Base-by-base conservation (phyloP, 2,888 invertebrate genomes). In the Pheosia gnoma region DNA sequence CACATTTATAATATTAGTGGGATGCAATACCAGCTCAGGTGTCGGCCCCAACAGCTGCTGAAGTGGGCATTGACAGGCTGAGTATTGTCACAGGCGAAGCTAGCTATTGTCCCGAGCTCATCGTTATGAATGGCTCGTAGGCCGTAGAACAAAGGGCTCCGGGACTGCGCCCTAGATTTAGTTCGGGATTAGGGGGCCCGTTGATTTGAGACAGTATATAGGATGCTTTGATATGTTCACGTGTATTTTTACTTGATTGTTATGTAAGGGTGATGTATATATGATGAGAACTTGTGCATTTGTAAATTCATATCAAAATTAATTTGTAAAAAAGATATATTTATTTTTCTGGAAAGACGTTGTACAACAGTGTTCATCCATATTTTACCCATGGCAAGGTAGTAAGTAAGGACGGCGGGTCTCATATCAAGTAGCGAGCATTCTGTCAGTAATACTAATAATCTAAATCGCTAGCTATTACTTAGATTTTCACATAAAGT, bases 31-130 rank as follows among this genome's bases (percentile, higher is more conserved):
- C 62, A 67, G 71, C 71, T 76, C 76, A 78, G 77, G 78, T 80
- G 75, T 71, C 74, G 74, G 57, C 70, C 80, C 70, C 80, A 79
- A 78, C 79, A 80, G 82, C 72, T 70, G 67, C 75, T 75, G 74
- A 78, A 78, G 70, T 70, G 66, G 70, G 70, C 66, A 74, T 76
- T 80, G 72, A 75, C 25, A 54, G 36, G 36, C 10, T 10, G 11
- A 47, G 47, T 47, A 47, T 47, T 47, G 47, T 47, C 47, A 11
- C 47, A 51, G 11, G 36, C 53, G 5, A 53, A 37, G 37, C 37
- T 53, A 53, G 37, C 53, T 53, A 7, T 53, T 53, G 53, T 53
- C 37, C 10, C 36, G 37, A 9, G 5, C 37, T 5, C 37, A 51
- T 25, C 25, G 36, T 53, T 37, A 53, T 53, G 37, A 53, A 53